These are phyloP conservation scores for Bombus pyrosoma DNA, from an alignment of 1,140 invertebrate genomes.

Conservation along the genomic window DNA sequence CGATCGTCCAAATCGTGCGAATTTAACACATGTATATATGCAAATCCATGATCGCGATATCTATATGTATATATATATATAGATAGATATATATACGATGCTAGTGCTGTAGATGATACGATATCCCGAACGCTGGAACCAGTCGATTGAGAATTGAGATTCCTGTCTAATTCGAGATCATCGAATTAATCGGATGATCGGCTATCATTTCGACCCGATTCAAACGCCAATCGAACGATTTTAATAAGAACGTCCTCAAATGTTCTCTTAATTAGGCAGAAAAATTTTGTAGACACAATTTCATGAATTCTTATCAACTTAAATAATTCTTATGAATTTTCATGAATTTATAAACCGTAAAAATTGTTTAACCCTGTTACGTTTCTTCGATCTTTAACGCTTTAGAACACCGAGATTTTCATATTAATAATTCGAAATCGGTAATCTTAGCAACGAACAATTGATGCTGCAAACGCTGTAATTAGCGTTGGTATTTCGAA, in stretches of 20 bases:
- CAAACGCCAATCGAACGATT: not conserved
- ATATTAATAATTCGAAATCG: not conserved
- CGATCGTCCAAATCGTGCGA: not conserved
- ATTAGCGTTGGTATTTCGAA: not conserved
- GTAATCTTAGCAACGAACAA: not conserved
- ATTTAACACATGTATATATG: conserved; percentile 19
- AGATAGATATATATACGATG: too few species aligned
- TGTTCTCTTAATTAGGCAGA: too few species aligned
- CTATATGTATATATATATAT: too few species aligned
- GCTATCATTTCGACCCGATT: not conserved
- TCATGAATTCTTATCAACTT: too few species aligned
- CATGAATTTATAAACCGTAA: too few species aligned
- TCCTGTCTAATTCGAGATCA: not conserved
- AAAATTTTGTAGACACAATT: too few species aligned
- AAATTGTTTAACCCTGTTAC: too few species aligned
- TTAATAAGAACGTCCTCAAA: not conserved
- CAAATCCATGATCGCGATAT: not conserved
- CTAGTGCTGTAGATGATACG: too few species aligned
- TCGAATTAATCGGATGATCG: not conserved
- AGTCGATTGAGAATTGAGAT: not conserved
- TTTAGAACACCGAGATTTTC: not conserved
- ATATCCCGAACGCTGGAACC: not conserved
- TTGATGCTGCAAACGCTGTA: not conserved
- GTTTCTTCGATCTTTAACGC: not conserved
- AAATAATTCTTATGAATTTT: too few species aligned